Base-by-base conservation (phyloP, 1,140 invertebrate genomes). In the Venustaconcha ellipsiformis region DNA sequence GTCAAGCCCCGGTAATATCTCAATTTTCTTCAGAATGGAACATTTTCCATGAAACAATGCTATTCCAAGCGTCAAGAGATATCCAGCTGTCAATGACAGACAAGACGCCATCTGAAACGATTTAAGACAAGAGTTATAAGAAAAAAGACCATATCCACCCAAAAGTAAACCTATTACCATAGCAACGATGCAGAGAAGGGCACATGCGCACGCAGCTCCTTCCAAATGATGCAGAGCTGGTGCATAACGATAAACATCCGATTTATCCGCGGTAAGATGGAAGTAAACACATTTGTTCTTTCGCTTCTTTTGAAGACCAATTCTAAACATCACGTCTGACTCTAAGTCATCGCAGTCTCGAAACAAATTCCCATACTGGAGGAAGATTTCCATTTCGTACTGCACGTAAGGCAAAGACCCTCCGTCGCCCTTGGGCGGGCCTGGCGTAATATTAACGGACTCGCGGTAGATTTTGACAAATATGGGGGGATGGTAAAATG, bases 21-120 rank as follows among this genome's bases (percentile, higher is more conserved):
- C 83, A 48, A 79, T 80, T 63, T 83, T 75, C 18, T 78, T 80
- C 20, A 86, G 76, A 66, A 87, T 78, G 58, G 86, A 80, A 74
- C 83, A 85, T 75, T 85, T 87, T 6, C 82, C 84, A 72, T 87
- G 85, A 74, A 87, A 87, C 58, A 87, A 71, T 12, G 84, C 86
- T 30, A 87, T 87, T 15, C 82, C 70, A 1, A 83, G 58, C 0
- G 83, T 85, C 57, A 87, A 67, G 17, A 77, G 72, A 20, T 85
- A 80, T 66, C 81, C 82, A 68, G 82, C 82, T 23, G 62, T 58
- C 13, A 84, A 57, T 11, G 82, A 66, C 26, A 72, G 15, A 15
- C 65, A 56, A 17, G 82, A 79, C 0, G 82, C 75, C 18, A 72
- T 72, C 18, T 70, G 62, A 26, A 58, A 77, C 14, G 64, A n/a